Evolutionary conservation across 30 jellyfish, hydroid and myxozoan species (phyloP).

Genomic region (Sanderia malayensis): DNA sequence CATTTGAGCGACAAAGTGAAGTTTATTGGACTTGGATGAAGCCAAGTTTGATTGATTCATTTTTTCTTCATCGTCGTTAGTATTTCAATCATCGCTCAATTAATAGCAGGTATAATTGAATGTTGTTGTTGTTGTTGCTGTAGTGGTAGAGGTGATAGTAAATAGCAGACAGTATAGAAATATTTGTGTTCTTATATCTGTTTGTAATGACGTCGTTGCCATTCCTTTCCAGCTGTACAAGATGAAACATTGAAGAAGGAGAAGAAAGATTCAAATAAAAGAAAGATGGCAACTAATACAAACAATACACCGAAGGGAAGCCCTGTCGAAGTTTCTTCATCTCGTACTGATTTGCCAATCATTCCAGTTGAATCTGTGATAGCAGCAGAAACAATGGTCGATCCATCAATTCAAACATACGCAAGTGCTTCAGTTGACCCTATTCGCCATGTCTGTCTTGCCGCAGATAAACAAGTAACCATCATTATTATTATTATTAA

Average conservation of each 20-base stretch:
- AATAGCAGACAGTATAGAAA: no score
- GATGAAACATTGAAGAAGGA: conserved; percentile 73
- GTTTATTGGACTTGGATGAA: no score
- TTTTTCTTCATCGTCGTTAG: no score
- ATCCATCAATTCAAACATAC: conserved; percentile 72
- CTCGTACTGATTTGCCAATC: conserved; percentile 58
- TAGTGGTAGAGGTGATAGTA: no score
- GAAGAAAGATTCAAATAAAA: conserved; percentile 43
- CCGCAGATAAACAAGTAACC: conserved; percentile 89
- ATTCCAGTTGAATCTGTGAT: conserved; percentile 66
- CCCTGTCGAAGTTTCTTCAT: conserved; percentile 75
- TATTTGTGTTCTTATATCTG: no score
- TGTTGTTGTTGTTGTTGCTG: no score
- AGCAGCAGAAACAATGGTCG: conserved; percentile 82
- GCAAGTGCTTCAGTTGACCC: conserved; percentile 73
- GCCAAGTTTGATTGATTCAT: no score
- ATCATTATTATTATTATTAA: no score
- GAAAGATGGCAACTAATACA: conserved; percentile 29
- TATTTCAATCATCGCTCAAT: no score
- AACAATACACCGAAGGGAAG: conserved; percentile 58
- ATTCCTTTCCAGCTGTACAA: conserved; percentile 84
- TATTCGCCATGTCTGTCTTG: conserved; percentile 83
- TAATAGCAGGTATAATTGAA: no score
- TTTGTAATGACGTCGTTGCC: no score
- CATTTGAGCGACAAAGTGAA: no score